These are phyloP conservation scores for Mus spretus DNA, from an alignment of 2,797 vertebrate species.

Conservation along the genomic window DNA sequence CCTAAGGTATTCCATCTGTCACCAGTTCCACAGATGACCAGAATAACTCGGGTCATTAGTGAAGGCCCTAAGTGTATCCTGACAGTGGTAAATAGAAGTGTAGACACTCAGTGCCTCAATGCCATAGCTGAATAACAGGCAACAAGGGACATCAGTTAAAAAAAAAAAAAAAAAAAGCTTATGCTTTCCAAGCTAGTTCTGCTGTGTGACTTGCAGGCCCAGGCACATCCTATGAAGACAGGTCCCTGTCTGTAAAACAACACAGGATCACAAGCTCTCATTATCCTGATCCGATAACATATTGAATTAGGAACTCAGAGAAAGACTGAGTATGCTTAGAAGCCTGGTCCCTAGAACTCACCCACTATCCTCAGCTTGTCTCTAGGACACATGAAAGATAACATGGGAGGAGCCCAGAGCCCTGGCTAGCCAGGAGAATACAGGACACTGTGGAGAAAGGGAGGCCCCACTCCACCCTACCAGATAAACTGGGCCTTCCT, in stretches of 20 bases:
- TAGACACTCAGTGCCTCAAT: conserved; percentile 39
- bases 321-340: neutral
- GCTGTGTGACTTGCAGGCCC: neutral
- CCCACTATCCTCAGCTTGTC: neutral
- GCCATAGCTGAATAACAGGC: conserved; percentile 41
- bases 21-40: conserved; percentile 48
- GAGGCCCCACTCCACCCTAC: neutral
- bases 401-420: neutral
- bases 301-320: neutral
- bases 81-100: conserved; percentile 62
- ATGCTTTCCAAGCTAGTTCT: neutral
- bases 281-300: neutral
- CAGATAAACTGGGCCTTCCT: neutral
- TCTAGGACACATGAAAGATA: neutral
- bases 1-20: conserved; percentile 70
- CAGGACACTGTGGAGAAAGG: neutral
- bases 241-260: neutral
- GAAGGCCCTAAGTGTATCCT: conserved; percentile 54
- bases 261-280: neutral
- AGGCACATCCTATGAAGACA: neutral
- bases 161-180: neutral
- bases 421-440: neutral
- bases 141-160: conserved; percentile 35
- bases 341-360: neutral
- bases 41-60: conserved; percentile 57